Evolutionary conservation across 2,888 invertebrate species (phyloP).

Genomic region (Proisotoma minuta): DNA sequence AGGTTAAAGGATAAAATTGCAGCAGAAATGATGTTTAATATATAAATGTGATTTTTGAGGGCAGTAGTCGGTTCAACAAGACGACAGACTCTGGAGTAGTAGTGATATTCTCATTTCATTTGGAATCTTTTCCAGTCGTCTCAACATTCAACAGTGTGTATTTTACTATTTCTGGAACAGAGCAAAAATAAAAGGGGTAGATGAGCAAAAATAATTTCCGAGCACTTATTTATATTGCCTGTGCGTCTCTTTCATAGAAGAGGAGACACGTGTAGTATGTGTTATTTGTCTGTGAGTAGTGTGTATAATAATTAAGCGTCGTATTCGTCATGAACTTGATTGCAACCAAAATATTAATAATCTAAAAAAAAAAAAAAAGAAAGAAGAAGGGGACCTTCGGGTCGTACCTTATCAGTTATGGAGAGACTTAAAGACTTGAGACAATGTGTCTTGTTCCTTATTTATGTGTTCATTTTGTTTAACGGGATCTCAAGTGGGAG

Average conservation of each 20-base stretch:
- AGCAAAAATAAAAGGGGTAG: constrained; percentile 6
- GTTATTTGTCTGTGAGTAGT: not conserved
- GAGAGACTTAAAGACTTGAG: constrained; percentile 35
- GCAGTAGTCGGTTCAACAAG: no score
- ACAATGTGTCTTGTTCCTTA: constrained; percentile 23
- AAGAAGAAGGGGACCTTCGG: not conserved
- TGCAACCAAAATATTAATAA: not conserved
- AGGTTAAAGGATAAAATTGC: not conserved
- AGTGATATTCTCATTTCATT: no score
- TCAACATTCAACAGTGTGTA: no score
- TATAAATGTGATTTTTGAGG: no score
- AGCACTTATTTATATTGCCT: not conserved
- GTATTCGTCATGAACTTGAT: no score
- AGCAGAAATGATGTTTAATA: no score
- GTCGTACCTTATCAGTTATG: constrained; percentile 9
- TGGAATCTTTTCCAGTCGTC: no score
- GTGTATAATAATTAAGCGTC: no score
- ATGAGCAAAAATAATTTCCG: constrained; percentile 2
- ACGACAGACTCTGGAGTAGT: no score
- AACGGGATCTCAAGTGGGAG: constrained; percentile 42
- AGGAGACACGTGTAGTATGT: not conserved
- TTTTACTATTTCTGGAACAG: constrained; percentile 22
- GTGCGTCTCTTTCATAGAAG: not conserved
- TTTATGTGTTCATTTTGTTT: constrained; percentile 37
- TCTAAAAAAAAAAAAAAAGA: not conserved